Conservation (phyloP, 2,797 vertebrate genomes). For the Ibycter americanus region DNA sequence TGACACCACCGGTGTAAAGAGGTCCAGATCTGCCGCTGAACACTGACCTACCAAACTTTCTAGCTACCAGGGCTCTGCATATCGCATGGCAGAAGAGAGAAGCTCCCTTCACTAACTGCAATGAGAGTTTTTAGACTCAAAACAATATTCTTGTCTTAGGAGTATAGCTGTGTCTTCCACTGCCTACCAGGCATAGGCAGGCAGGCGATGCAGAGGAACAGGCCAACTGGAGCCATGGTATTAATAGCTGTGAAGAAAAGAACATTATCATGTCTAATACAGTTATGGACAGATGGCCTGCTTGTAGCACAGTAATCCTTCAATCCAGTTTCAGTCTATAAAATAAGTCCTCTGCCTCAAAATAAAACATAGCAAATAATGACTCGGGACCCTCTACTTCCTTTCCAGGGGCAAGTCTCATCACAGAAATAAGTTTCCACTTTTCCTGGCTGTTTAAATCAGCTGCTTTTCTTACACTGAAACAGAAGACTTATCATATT, state of each 20-base stretch:
- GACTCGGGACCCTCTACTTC: neutral
- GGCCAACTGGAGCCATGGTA: slow-evolving; percentile 18
- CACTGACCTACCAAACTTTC: neutral
- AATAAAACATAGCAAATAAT: slow-evolving; percentile 8
- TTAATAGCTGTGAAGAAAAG: slow-evolving; percentile 53
- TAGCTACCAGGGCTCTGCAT: neutral
- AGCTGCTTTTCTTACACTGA: neutral
- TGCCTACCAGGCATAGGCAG: neutral
- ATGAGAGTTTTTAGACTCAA: neutral
- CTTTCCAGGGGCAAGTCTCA: neutral
- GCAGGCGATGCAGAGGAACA: neutral
- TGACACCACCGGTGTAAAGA: fast-evolving
- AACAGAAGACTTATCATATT: neutral
- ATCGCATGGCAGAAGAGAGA: neutral
- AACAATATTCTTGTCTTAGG: neutral
- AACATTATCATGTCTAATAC: slow-evolving; percentile 29
- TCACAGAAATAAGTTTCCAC: neutral
- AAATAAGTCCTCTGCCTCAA: neutral
- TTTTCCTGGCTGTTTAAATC: neutral
- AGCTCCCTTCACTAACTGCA: neutral
- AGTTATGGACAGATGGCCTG: slow-evolving; percentile 30
- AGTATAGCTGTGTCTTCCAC: neutral
- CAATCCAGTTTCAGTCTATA: neutral
- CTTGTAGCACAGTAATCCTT: slow-evolving; percentile 3
- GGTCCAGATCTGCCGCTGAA: neutral